A percentile compares a stretch with the other conserved stretches of the same genome.
Conservation (phyloP, 35 echinoderm and acorn worm species). For the Chiridota heheva region DNA sequence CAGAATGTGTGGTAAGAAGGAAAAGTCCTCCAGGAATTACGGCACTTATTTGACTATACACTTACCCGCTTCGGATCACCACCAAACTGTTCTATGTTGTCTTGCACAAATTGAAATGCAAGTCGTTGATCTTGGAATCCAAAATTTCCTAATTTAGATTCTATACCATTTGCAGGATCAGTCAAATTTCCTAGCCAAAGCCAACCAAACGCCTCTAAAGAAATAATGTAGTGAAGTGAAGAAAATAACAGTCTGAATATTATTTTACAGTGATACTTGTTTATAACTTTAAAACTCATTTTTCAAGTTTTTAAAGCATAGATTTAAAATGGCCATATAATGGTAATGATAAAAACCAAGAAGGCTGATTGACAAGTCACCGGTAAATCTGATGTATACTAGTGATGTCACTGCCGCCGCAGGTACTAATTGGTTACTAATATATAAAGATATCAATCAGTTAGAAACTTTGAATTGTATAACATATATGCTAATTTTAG, state of each 20-base stretch:
- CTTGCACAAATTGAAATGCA: slow-evolving; percentile 45
- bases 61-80: slow-evolving; percentile 51
- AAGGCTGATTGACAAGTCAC: too few species aligned
- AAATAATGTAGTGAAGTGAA: background rate
- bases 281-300: background rate
- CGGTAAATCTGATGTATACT: too few species aligned
- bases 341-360: too few species aligned
- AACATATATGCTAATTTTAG: too few species aligned
- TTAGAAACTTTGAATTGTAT: too few species aligned
- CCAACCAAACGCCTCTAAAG: slow-evolving; percentile 26
- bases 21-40: background rate
- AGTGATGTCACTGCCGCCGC: too few species aligned
- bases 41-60: background rate
- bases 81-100: slow-evolving; percentile 56
- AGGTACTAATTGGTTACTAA: too few species aligned
- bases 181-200: slow-evolving; percentile 25
- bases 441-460: too few species aligned
- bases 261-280: background rate
- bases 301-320: too few species aligned
- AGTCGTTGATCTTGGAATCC: slow-evolving; percentile 52
- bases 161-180: slow-evolving; percentile 14
- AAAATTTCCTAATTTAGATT: slow-evolving; percentile 38
- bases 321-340: too few species aligned
- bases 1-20: background rate
- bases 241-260: background rate